Evolutionary conservation across 2,888 invertebrate species (phyloP).

Genomic region (Papilio demoleus): DNA sequence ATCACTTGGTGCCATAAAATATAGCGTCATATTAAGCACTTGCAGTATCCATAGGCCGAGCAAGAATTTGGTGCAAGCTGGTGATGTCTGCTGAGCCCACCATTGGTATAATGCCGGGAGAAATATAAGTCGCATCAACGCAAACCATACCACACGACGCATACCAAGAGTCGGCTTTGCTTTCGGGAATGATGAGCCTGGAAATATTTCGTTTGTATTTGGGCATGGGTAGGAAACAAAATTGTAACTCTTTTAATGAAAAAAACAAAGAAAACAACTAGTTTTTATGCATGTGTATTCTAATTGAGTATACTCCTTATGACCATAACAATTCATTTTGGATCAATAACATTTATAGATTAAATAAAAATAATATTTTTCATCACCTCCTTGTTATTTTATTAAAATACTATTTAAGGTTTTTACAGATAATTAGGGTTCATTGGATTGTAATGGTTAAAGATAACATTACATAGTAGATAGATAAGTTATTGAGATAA

Average conservation of each 20-base stretch:
- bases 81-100: slow-evolving; percentile 96
- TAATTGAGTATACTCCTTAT: no score
- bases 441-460: no score
- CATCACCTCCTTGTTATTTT: no score
- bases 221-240: no score
- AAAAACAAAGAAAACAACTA: no score
- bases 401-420: no score
- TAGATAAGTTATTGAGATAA: not conserved
- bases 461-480: not conserved
- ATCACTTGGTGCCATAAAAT: slow-evolving; percentile 72
- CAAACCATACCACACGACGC: slow-evolving; percentile 92
- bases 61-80: slow-evolving; percentile 88
- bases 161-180: slow-evolving; percentile 97
- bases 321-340: no score
- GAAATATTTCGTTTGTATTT: not conserved
- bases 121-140: slow-evolving; percentile 91
- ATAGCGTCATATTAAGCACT: slow-evolving; percentile 84
- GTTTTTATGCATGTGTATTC: no score
- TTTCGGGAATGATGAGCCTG: slow-evolving; percentile 97
- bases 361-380: no score
- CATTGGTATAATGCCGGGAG: slow-evolving; percentile 93
- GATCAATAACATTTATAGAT: no score
- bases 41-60: slow-evolving; percentile 91
- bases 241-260: no score
- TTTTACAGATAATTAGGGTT: no score